Percentiles rank a stretch among this genome's conserved stretches.
Evolutionary conservation across 2,888 invertebrate genomes (phyloP).

Genomic region (Metellina segmentata): DNA sequence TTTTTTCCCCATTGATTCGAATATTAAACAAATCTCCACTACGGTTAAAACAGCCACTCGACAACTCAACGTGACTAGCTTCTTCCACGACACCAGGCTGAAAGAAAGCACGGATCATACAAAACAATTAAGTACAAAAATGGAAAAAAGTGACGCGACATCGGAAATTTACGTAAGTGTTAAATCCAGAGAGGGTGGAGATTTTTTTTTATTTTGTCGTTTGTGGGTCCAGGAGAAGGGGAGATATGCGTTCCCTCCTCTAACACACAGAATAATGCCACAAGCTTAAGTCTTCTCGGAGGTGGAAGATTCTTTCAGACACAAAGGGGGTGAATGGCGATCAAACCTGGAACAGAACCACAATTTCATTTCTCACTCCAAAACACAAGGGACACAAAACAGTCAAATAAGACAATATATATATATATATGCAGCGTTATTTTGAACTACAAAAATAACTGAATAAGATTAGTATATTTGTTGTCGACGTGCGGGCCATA

Average conservation of each 20-base stretch:
- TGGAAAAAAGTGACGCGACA: constrained; percentile 49
- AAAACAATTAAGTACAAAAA: constrained; percentile 76
- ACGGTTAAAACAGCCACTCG: constrained; percentile 58
- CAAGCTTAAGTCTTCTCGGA: constrained; percentile 75
- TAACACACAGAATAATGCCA: constrained; percentile 68
- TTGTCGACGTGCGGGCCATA: too few relatives aligned
- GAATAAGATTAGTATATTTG: too few relatives aligned
- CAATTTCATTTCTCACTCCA: too few relatives aligned
- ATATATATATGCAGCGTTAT: too few relatives aligned
- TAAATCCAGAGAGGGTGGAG: constrained; percentile 53
- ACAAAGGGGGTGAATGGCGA: constrained; percentile 73
- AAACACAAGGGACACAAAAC: too few relatives aligned
- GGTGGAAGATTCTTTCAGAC: constrained; percentile 71
- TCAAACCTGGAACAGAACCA: constrained; percentile 35
- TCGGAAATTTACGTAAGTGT: constrained; percentile 64
- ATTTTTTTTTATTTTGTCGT: constrained; percentile 30
- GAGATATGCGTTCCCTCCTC: constrained; percentile 51
- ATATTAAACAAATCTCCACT: constrained; percentile 56
- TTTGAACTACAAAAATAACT: too few relatives aligned
- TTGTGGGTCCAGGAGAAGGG: constrained; percentile 51
- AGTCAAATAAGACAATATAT: too few relatives aligned
- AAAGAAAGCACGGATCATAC: constrained; percentile 70
- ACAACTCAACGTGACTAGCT: constrained; percentile 67
- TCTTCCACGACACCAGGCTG: constrained; percentile 41
- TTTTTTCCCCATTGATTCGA: constrained; percentile 2